A percentile compares a stretch with the other conserved stretches of the same genome.
Conservation (phyloP, 2,797 vertebrate genomes). For the Momotus momota region DNA sequence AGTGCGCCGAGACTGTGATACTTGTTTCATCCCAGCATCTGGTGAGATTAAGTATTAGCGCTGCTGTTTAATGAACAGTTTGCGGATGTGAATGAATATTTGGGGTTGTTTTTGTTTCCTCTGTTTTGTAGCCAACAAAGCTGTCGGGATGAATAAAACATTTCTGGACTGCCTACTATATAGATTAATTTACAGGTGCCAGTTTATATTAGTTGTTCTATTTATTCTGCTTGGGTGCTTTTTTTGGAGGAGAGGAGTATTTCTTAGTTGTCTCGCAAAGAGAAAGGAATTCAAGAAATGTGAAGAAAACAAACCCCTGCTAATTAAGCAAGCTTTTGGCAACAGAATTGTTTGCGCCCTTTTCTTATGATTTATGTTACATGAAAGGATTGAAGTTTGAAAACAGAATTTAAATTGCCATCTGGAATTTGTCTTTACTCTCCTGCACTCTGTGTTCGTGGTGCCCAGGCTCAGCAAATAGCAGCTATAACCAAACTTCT, state of each 20-base stretch:
- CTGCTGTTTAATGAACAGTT: constrained; percentile 50
- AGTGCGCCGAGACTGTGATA: background rate
- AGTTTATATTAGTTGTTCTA: constrained; percentile 59
- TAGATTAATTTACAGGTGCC: constrained; percentile 60
- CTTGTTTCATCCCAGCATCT: constrained; percentile 18
- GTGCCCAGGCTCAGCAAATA: background rate
- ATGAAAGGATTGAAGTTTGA: background rate
- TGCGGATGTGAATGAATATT: constrained; percentile 30
- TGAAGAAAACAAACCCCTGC: background rate
- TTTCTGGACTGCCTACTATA: background rate
- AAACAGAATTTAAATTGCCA: background rate
- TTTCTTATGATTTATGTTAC: background rate
- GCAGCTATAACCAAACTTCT: background rate
- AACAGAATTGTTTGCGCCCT: background rate
- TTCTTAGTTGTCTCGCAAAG: constrained; percentile 48
- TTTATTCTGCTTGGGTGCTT: constrained; percentile 65
- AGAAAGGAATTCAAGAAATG: constrained; percentile 59
- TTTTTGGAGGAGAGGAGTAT: constrained; percentile 39
- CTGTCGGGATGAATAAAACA: constrained; percentile 19
- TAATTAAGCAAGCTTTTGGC: constrained; percentile 46
- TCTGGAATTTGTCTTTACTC: background rate
- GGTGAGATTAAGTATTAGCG: constrained; percentile 24
- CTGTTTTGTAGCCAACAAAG: constrained; percentile 19
- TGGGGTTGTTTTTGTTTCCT: constrained; percentile 37
- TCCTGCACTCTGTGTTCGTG: background rate